Evolutionary conservation across 2,797 vertebrate genomes (phyloP).

Genomic region (Phalanger gymnotis): DNA sequence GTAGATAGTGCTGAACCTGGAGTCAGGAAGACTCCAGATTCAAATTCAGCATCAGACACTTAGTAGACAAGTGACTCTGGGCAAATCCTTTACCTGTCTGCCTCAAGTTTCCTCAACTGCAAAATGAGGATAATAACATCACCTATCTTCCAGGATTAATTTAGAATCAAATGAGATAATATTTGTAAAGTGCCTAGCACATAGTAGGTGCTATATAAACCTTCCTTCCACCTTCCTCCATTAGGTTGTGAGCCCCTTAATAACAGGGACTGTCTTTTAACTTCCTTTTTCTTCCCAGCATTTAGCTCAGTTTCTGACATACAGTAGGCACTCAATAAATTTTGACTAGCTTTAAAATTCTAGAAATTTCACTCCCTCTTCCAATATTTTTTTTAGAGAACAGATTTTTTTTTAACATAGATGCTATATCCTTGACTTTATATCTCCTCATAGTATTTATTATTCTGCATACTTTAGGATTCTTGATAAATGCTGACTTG

Average conservation of each 20-base stretch:
- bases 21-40: background rate
- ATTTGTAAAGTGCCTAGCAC: background rate
- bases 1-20: background rate
- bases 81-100: background rate
- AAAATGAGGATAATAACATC: background rate
- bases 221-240: background rate
- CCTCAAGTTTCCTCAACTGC: background rate
- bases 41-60: background rate
- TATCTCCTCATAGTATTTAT: background rate
- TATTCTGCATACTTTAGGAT: background rate
- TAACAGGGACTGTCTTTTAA: background rate
- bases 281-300: conserved; percentile 25
- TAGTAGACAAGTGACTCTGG: background rate
- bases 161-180: background rate
- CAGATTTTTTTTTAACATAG: background rate
- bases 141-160: background rate
- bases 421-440: conserved; percentile 3
- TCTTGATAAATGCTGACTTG: background rate
- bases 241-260: background rate
- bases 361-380: background rate
- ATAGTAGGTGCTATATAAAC: too few species aligned
- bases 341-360: background rate
- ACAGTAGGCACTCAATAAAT: background rate
- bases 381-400: background rate
- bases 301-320: background rate